Evolutionary conservation across 2,113 vertebrate species (phyloP), one percentile per base, ranked within the genome.

Genomic region (Zosterops hypoxanthus): DNA sequence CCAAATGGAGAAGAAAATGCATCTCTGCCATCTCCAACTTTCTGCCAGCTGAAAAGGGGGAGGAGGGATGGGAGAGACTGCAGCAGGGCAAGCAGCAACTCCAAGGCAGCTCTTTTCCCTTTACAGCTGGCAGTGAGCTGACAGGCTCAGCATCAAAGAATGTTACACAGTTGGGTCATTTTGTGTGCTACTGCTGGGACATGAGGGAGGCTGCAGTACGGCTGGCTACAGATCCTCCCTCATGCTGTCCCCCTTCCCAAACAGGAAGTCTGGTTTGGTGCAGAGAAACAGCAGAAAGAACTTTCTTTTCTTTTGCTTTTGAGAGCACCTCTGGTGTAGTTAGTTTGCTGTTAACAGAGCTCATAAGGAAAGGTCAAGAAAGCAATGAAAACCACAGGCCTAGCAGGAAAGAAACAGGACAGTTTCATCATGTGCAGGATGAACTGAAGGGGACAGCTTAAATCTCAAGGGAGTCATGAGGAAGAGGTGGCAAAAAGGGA

Each of bases 11-110:
- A 18, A 55, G 33, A 61, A 84, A 88, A 63, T 1, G 3, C 31
- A 81, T 50, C 68, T 87, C 91, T 65, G 44, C 55, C 44, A 87
- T 39, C 69, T 81, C 33, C 56, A 95, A 94, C 76, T 88, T 96
- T 94, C 69, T 93, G 83, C 60, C 55, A 80, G 36, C 66, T 90
- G 79, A 94, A 86, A 47, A 42, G 1, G 6, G 50, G 69, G 31
- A 87, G 70, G 33, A 82, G 41, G 36, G n/a, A 60, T 12, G 12
- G 49, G 20, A 28, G 25, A 85, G 42, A 57, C 71, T 71, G 59
- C 85, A 95, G n/a, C 41, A 82, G 68, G 79, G 87, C 64, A 76
- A 92, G 66, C 47, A 71, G 72, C 31, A 91, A 41, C 42, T 95
- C 82, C 5, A 8, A 75, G 59, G 55, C 76, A 80, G 88, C 49